Evolutionary conservation across 2,113 vertebrate species (phyloP).

Genomic region (Camelus bactrianus): DNA sequence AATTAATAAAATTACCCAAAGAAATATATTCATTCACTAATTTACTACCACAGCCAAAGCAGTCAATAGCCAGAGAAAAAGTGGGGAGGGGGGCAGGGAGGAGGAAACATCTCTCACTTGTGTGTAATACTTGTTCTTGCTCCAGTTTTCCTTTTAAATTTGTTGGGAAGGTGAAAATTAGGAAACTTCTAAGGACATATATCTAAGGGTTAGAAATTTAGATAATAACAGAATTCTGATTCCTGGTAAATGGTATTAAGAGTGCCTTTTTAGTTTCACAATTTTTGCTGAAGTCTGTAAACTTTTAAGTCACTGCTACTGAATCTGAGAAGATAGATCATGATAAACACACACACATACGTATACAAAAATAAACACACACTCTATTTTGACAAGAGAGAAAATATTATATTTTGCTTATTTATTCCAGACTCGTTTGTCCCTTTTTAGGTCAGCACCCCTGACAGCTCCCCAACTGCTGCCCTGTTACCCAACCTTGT

Average conservation of each 20-base stretch:
- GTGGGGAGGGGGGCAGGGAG: no score
- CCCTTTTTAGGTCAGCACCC: not conserved
- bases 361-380: not conserved
- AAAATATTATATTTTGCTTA: not conserved
- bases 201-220: not conserved
- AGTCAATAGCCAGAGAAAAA: not conserved
- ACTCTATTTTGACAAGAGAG: not conserved
- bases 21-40: not conserved
- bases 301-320: not conserved
- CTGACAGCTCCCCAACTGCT: not conserved
- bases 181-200: not conserved
- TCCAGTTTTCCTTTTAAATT: not conserved
- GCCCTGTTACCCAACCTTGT: not conserved
- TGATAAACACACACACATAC: not conserved
- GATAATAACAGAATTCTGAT: not conserved
- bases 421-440: not conserved
- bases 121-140: not conserved
- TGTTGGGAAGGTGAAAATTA: not conserved
- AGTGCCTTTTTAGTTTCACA: not conserved
- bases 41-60: not conserved
- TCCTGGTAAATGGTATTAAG: not conserved
- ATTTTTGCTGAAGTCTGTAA: not conserved
- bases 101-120: not conserved
- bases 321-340: not conserved
- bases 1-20: conserved; percentile 21